Evolutionary conservation across 1,140 invertebrate species (phyloP).

Genomic region (Tetraneura akinire): DNA sequence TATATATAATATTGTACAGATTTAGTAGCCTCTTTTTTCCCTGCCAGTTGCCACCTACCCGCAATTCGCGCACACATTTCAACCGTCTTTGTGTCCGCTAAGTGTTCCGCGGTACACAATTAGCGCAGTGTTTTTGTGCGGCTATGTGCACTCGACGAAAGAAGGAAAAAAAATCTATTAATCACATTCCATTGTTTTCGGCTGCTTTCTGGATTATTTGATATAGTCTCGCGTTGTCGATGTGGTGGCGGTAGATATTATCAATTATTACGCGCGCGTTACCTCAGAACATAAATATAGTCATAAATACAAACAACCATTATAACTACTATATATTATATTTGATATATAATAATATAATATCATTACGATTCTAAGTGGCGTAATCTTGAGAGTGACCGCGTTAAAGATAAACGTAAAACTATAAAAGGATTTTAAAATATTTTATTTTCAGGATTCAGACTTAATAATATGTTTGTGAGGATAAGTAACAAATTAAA

Average conservation of each 20-base stretch:
- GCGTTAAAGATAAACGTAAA: conserved; percentile 7
- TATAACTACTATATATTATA: too few relatives aligned
- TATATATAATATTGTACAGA: background rate
- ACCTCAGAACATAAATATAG: conserved; percentile 15
- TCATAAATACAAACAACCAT: background rate
- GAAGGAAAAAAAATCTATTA: conserved; percentile 39
- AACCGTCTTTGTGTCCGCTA: conserved; percentile 20
- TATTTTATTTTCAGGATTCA: too few relatives aligned
- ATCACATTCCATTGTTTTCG: conserved; percentile 41
- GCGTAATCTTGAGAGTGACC: background rate
- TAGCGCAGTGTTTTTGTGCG: conserved; percentile 43
- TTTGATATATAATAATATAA: too few relatives aligned
- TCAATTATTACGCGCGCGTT: conserved; percentile 8
- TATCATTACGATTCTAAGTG: background rate
- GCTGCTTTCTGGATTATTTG: conserved; percentile 29
- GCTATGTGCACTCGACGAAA: conserved; percentile 18
- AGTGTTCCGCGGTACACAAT: conserved; percentile 42
- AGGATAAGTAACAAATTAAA: too few relatives aligned
- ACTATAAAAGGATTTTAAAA: background rate
- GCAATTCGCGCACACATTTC: background rate
- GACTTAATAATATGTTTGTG: too few relatives aligned
- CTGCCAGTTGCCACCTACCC: background rate
- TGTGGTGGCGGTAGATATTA: conserved; percentile 13
- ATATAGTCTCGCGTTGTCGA: conserved; percentile 25
- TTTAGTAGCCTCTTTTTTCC: conserved; percentile 24